These are phyloP conservation scores for Cliona cf. orientalis DNA, from an alignment of 37 sponge, comb jelly and placozoan species.

Conservation along the genomic window DNA sequence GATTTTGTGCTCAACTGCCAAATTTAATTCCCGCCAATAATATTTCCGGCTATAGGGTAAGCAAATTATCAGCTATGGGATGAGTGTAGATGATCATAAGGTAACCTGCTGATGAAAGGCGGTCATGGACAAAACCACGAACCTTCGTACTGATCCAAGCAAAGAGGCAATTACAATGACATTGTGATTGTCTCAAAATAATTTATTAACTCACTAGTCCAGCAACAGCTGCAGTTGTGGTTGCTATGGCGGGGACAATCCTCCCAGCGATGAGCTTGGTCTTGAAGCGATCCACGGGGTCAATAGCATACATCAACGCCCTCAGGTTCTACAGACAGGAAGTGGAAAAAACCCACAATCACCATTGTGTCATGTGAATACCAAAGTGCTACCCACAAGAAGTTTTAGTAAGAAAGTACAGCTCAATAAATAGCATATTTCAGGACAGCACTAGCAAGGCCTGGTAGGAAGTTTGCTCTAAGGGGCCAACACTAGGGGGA, in stretches of 20 bases:
- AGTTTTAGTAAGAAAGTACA: neutral
- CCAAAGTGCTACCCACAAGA: neutral
- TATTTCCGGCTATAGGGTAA: too few relatives aligned
- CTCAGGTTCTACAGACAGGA: slow-evolving; percentile 74
- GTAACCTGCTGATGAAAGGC: too few relatives aligned
- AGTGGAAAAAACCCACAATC: neutral
- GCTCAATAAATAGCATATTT: neutral
- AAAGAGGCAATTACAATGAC: neutral
- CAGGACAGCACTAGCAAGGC: neutral
- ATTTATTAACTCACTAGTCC: slow-evolving; percentile 78
- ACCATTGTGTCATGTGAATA: too few relatives aligned
- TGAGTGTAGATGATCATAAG: too few relatives aligned
- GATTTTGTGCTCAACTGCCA: too few relatives aligned
- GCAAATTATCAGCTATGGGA: too few relatives aligned
- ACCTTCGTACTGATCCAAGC: neutral
- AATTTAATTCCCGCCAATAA: too few relatives aligned
- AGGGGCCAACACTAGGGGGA: slow-evolving; percentile 55
- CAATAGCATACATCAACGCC: slow-evolving; percentile 90
- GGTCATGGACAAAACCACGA: too few relatives aligned
- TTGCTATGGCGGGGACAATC: slow-evolving; percentile 99
- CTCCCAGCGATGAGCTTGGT: slow-evolving; percentile 97
- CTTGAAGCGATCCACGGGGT: slow-evolving; percentile 85
- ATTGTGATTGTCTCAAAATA: neutral
- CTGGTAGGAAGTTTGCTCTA: slow-evolving; percentile 59
- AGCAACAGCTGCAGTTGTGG: slow-evolving; percentile 97